phyloP scores from a whole-genome alignment of 2,888 invertebrate genomes.

The Papilio gigon region DNA sequence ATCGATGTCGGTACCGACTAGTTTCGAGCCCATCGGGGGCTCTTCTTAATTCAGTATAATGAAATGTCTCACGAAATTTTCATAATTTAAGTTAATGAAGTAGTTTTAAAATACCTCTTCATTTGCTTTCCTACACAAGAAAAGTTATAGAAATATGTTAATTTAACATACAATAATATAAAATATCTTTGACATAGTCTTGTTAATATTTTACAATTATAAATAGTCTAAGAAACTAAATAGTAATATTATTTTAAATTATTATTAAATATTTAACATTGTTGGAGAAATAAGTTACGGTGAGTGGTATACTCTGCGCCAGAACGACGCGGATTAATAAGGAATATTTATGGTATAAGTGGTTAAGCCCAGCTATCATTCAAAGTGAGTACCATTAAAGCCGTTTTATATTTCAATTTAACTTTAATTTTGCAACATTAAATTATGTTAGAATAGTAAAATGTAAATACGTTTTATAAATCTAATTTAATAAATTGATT shows the following conservation, averaged over 20 bases:
- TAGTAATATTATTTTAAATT: not conserved
- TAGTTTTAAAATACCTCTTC: too few species aligned
- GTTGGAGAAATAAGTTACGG: slow-evolving; percentile 37
- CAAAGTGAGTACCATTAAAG: slow-evolving; percentile 73
- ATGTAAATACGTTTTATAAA: slow-evolving; percentile 61
- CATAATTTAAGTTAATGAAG: too few species aligned
- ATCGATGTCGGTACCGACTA: too few species aligned
- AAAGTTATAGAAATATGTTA: too few species aligned
- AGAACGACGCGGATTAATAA: slow-evolving; percentile 62
- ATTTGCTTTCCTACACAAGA: too few species aligned
- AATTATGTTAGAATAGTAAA: slow-evolving; percentile 76
- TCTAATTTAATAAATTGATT: slow-evolving; percentile 69
- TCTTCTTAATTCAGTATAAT: too few species aligned
- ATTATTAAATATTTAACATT: not conserved
- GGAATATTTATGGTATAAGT: slow-evolving; percentile 67
- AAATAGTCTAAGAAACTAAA: not conserved
- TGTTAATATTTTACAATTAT: too few species aligned
- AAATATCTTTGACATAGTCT: too few species aligned
- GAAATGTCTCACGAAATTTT: too few species aligned
- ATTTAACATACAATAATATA: too few species aligned
- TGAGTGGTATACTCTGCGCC: slow-evolving; percentile 44
- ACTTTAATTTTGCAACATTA: slow-evolving; percentile 77
- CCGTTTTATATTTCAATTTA: slow-evolving; percentile 78
- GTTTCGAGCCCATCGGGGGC: too few species aligned
- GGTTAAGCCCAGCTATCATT: slow-evolving; percentile 71